phyloP scores from a whole-genome alignment of 2,797 vertebrate species.

The Chanos chanos region DNA sequence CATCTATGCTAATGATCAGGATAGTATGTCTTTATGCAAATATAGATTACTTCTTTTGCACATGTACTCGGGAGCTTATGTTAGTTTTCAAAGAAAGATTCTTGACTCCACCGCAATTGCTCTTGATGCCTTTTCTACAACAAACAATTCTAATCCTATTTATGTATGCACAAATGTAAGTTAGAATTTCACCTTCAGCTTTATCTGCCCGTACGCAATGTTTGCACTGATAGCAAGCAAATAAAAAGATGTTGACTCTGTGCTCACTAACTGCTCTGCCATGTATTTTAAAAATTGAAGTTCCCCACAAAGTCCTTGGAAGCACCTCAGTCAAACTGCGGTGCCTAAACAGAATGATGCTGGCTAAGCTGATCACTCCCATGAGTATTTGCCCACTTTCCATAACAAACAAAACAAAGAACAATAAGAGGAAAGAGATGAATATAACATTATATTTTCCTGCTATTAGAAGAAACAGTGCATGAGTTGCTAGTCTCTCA shows the following conservation, averaged over 20 bases:
- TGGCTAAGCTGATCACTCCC: conserved; percentile 14
- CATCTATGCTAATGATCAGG: no score
- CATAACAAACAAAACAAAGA: conserved; percentile 16
- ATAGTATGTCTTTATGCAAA: no score
- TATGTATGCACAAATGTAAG: conserved; percentile 11
- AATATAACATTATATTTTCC: no score
- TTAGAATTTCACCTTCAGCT: conserved; percentile 14
- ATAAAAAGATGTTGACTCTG: conserved; percentile 16
- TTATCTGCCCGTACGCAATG: conserved; percentile 2
- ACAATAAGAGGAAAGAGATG: conserved; percentile 16
- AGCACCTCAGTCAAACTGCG: conserved; percentile 2
- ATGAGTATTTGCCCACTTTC: conserved; percentile 8
- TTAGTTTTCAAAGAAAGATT: neutral
- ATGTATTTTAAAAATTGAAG: conserved; percentile 20
- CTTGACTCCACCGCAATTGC: neutral
- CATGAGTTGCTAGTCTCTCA: no score
- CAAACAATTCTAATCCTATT: conserved; percentile 17
- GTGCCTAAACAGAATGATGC: conserved; percentile 12
- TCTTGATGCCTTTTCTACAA: neutral
- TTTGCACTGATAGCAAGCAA: neutral
- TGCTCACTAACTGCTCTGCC: conserved; percentile 3
- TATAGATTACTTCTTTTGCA: no score
- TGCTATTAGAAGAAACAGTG: no score
- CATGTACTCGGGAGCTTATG: no score
- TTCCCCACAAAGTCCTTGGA: conserved; percentile 11